Evolutionary conservation across 1,140 invertebrate genomes (phyloP).

Genomic region (Trichonephila inaurata): DNA sequence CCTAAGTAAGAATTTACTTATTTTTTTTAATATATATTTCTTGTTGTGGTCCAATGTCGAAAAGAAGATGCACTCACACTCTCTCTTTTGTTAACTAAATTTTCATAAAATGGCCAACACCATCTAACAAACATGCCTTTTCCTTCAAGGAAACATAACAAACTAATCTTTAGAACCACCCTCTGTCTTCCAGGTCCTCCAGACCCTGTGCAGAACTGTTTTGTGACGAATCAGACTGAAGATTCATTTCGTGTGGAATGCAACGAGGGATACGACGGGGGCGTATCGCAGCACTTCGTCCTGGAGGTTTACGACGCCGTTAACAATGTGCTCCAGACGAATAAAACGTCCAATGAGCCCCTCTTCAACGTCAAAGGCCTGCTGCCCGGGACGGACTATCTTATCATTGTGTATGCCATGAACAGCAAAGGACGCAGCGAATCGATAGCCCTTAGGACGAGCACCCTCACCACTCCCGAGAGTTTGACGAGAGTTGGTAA

Average conservation of each 20-base stretch:
- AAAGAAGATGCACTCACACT: no score
- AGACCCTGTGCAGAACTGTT: slow-evolving; percentile 90
- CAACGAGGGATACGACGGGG: slow-evolving; percentile 91
- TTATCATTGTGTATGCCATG: slow-evolving; percentile 90
- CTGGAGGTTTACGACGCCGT: slow-evolving; percentile 87
- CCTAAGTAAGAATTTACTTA: no score
- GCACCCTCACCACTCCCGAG: slow-evolving; percentile 84
- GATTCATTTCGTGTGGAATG: slow-evolving; percentile 90
- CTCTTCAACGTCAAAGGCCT: slow-evolving; percentile 84
- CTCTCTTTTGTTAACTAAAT: no score
- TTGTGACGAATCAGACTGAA: slow-evolving; percentile 91
- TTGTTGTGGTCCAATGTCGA: no score
- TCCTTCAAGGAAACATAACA: neutral
- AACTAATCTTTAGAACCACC: neutral
- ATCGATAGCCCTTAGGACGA: slow-evolving; percentile 89
- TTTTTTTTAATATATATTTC: no score
- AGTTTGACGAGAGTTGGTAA: slow-evolving; percentile 80
- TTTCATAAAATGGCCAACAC: no score
- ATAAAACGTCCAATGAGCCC: slow-evolving; percentile 83
- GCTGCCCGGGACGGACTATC: slow-evolving; percentile 87
- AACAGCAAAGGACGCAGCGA: slow-evolving; percentile 94
- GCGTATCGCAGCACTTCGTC: slow-evolving; percentile 89
- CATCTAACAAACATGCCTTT: no score
- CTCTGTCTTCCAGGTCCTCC: slow-evolving; percentile 85
- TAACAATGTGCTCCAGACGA: slow-evolving; percentile 82